phyloP scores from a whole-genome alignment of 2,888 invertebrate genomes.

The Agriopis leucophaearia region DNA sequence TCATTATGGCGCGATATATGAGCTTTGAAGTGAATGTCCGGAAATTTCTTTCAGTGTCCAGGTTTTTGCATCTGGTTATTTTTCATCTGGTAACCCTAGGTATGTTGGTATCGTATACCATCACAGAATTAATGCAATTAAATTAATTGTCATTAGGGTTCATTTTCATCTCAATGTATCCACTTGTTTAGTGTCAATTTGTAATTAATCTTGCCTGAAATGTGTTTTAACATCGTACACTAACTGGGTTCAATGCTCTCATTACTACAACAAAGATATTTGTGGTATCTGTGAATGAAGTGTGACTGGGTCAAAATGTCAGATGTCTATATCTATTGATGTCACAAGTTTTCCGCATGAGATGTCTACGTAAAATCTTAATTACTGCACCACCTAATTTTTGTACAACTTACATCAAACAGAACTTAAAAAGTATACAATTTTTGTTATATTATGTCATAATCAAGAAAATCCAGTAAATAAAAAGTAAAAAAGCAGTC shows the following conservation, averaged over 20 bases:
- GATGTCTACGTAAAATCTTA: conserved; percentile 30
- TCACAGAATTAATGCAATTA: neutral
- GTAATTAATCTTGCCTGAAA: neutral
- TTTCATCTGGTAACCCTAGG: no score
- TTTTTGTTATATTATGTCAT: no score
- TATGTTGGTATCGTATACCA: neutral
- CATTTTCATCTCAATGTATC: neutral
- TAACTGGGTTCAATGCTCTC: conserved; percentile 59
- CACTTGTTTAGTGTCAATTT: neutral
- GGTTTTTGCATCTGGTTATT: no score
- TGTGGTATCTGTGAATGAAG: conserved; percentile 51
- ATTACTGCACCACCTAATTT: neutral
- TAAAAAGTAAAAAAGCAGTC: no score
- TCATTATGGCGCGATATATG: no score
- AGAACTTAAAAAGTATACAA: no score
- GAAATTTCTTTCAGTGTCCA: no score
- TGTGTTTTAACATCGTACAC: neutral
- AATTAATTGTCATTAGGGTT: neutral
- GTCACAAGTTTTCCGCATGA: conserved; percentile 59
- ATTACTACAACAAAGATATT: conserved; percentile 47
- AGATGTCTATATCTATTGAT: conserved; percentile 64
- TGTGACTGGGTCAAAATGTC: conserved; percentile 69
- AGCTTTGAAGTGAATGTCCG: no score
- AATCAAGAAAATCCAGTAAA: no score
- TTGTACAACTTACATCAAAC: no score